Evolutionary conservation across 2,113 vertebrate species (phyloP), one percentile per base, ranked within the genome.

Genomic region (Struthio camelus): DNA sequence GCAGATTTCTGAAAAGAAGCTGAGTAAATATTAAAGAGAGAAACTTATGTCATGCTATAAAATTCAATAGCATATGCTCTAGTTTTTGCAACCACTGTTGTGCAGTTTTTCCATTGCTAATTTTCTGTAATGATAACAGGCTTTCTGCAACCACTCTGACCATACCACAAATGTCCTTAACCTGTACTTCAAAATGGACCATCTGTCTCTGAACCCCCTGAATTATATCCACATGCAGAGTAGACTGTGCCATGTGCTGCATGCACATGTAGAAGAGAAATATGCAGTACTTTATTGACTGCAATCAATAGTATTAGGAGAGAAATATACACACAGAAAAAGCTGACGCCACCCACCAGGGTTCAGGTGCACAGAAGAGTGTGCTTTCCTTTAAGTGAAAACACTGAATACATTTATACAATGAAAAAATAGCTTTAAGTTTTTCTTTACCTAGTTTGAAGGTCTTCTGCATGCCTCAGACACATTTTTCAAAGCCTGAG

Each of bases 91-190:
- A 19, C 27, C 58, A 30, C n/a, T 87, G 65, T 71, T 14, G 71
- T 15, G 48, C 36, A 72, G n/a, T 53, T 46, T 5, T 61, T 91
- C 69, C 72, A 27, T 3, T 73, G 44, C 46, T 46, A 20, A 46
- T 87, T 85, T 72, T 8, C 44, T 80, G 2, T 3, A 42, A 40
- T 3, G 10, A 5, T 9, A 51, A 14, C 5, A 44, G 6, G 14
- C 8, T 72, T 85, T 34, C 78, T 82, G 61, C 32, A 72, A 14
- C 14, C 9, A 51, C 48, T 13, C 11, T 5, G n/a, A 48, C 32
- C 28, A 72, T 8, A 9, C 25, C 25, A 59, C 0, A 0, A 38
- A 7, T 56, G 56, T 25, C 32, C 22, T 40, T 53, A 15, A 9
- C 25, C 71, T 67, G 14, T 51, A 23, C 6, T 40, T 40, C 61